Evolutionary conservation across 2,797 vertebrate genomes (phyloP), one percentile per base, ranked within the genome.

Genomic region (Novumbra hubbsi): DNA sequence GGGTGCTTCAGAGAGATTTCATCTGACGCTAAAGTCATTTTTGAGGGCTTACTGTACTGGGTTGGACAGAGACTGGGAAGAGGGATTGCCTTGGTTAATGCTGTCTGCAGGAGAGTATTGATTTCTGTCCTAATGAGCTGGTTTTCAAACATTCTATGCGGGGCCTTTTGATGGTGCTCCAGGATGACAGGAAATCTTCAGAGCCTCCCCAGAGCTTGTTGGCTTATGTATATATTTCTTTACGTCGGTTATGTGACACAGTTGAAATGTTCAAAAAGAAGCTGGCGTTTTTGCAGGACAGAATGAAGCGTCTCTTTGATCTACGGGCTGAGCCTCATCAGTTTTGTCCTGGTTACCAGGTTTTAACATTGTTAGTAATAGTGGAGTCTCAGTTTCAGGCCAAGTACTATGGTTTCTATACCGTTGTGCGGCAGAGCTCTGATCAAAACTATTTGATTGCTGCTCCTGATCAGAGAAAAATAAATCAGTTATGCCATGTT

Each of bases 101-200:
- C 38, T 79, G 38, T 63, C 69, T 55, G 0, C 75, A 74, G 27
- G 74, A 80, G 27, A 82, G 68, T 6, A 71, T 15, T 0, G 73
- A 76, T 1, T 76, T 76, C 49, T 74, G 69, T 41, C 73, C 72
- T 1, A 73, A 78, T 45, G 49, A 82, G 3, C 19, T 82, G 5
- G 76, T 80, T 0, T 84, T 84, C 49, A n/a, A 27, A n/a, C 70
- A 76, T 55, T 67, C 60, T 4, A 63, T 76, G 5, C n/a, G 32
- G 9, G 75, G 75, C 7, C 75, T 34, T 4, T 48, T 65, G 19
- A 41, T 41, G 5, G 11, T 48, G 15, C 30, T 73, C 21, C 57
- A 41, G 71, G 52, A 57, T 12, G 52, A 57, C 5, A 11, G 52
- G 52, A 57, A 57, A n/a, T 4, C 9, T 4, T 4, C 52, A 12